Percentiles rank a stretch among this genome's conserved stretches.
Evolutionary conservation across 1,140 invertebrate genomes (phyloP).

Genomic region (Drosophila pruinosa): DNA sequence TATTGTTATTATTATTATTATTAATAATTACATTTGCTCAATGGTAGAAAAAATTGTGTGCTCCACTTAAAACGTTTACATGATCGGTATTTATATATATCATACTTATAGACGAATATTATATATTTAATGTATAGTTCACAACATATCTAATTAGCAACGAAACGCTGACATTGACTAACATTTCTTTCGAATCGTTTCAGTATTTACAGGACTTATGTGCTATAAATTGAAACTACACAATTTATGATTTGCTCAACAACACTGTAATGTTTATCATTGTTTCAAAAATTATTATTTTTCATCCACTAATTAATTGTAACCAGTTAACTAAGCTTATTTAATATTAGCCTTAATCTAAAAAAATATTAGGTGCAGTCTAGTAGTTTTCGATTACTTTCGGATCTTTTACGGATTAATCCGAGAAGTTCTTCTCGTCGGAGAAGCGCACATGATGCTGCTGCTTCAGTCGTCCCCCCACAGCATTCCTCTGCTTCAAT

Average conservation of each 20-base stretch:
- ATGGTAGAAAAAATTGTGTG: constrained; percentile 66
- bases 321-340: constrained; percentile 33
- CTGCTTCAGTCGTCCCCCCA: constrained; percentile 62
- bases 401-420: constrained; percentile 39
- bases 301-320: background rate
- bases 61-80: constrained; percentile 60
- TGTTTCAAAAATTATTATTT: constrained; percentile 17
- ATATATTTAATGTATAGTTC: constrained; percentile 50
- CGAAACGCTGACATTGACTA: constrained; percentile 70
- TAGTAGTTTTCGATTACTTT: constrained; percentile 61
- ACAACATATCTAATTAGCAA: constrained; percentile 62
- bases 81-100: constrained; percentile 21
- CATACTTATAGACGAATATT: constrained; percentile 21
- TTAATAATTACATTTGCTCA: constrained; percentile 36
- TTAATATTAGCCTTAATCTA: constrained; percentile 34
- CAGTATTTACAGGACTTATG: constrained; percentile 48
- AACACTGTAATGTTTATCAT: constrained; percentile 16
- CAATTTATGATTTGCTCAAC: constrained; percentile 26
- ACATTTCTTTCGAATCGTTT: constrained; percentile 19
- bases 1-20: background rate
- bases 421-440: constrained; percentile 81
- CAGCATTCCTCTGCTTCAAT: constrained; percentile 26
- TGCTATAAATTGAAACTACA: constrained; percentile 43
- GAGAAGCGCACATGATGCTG: constrained; percentile 81
- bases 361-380: constrained; percentile 79